Base-by-base conservation (phyloP, 1,140 invertebrate genomes). In the Drosophila sechellia region DNA sequence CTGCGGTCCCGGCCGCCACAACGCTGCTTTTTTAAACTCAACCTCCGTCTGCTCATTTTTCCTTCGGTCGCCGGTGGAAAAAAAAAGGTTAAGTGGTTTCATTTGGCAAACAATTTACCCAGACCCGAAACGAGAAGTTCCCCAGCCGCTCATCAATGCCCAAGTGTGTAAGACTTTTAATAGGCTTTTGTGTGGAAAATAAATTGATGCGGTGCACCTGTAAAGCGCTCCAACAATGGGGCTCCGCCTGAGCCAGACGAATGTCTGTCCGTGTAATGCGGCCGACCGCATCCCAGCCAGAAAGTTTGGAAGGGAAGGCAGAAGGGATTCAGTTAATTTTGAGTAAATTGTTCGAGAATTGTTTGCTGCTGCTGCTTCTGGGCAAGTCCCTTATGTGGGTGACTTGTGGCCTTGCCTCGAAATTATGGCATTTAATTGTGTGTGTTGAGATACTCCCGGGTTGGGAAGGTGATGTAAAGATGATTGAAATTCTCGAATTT, bases 181-280 rank as follows among this genome's bases (percentile, higher is more conserved):
- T 86, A 87, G 84, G 83, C 83, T 86, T 86, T 89, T 86, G 83
- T 86, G 83, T 86, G 83, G 84, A 86, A 86, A 86, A 86, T 86
- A 86, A 86, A 86, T 86, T 87, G 83, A 86, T 86, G 83, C 65
- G 84, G 83, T 86, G 84, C 83, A 86, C 83, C 83, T 86, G 83
- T 83, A 86, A 86, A 87, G 69, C 69, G 79, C 55, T 65, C 55
- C 49, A 68, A 74, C 75, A 86, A 83, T 77, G 68, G 39, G 49
- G 58, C 68, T 11, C 17, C 37, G 78, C 37, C 55, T 52, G 35
- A 52, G 43, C 46, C 54, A 72, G 42, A 20, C 49, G 40, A 55
- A 66, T 56, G 66, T 72, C 63, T 74, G 57, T 66, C 56, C 79
- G 73, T 61, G 73, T 63, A 52, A 56, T 73, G 71, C 57, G 84